Evolutionary conservation across 2,113 vertebrate species (phyloP), one percentile per base, ranked within the genome.

Genomic region (Hemichromis elongatus): DNA sequence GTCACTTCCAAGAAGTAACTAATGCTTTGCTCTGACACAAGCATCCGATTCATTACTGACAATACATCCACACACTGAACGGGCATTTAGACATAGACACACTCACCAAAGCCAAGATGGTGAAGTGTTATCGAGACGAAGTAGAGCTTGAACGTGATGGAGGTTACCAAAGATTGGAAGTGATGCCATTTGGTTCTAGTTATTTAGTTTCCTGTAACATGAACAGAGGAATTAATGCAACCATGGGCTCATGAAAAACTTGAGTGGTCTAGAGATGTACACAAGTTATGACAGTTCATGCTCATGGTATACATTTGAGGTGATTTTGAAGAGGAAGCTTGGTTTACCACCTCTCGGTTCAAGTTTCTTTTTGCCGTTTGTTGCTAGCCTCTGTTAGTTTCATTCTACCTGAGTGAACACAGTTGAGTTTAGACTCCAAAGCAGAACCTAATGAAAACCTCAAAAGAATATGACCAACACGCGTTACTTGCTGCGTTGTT

Each of bases 331-430:
- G 53, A 78, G 56, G 80, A 80, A 63, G 53, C 28, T 9, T 18
- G 28, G 35, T 83, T 82, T 87, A 61, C 37, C 83, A 86, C 80
- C 81, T 83, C 53, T 79, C 7, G 30, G 16, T 75, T 89, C 26
- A 84, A 10, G 57, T 90, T 90, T 82, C 18, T 53, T 24, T 75
- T 75, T 66, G 45, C 56, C 14, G 1, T 57, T 55, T 45, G 54
- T 30, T 73, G 52, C 26, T 52, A 1, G 7, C 45, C 26, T 79
- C 11, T 81, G 45, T 37, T 45, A 21, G 35, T 61, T 80, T 21
- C 42, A 83, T 68, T 77, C 61, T 77, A 28, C 9, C 21, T 80
- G 79, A 78, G 21, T 21, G 19, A 84, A 85, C 33, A 12, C 50
- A 89, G 86, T 84, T 52, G 80, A 77, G 50, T 37, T 83, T 50